Evolutionary conservation across 2,888 invertebrate species (phyloP).

Genomic region (Conistra vaccinii): DNA sequence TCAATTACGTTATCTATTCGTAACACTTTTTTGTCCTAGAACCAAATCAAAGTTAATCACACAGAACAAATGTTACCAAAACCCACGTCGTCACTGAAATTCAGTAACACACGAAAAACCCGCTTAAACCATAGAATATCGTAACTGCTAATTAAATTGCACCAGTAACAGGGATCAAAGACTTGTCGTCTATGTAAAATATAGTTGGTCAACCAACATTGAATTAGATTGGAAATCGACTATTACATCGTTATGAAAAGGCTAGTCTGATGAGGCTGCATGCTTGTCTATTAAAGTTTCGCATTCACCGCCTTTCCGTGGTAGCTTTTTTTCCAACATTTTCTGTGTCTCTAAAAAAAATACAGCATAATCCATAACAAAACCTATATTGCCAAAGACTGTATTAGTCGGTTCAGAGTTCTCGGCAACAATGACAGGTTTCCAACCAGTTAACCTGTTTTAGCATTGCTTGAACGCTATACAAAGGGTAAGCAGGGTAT

Average conservation of each 20-base stretch:
- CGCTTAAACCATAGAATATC: not conserved
- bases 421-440: constrained; percentile 9
- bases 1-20: too few species aligned
- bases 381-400: not conserved
- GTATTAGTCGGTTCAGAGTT: constrained; percentile 4
- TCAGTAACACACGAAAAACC: not conserved
- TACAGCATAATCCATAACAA: not conserved
- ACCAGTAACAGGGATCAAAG: not conserved
- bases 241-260: not conserved
- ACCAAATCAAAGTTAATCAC: not conserved
- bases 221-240: not conserved
- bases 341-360: not conserved
- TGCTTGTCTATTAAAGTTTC: not conserved
- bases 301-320: not conserved
- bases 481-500: constrained; percentile 41
- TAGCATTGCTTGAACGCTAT: constrained; percentile 31
- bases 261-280: not conserved
- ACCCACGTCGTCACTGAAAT: not conserved
- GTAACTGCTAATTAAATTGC: not conserved
- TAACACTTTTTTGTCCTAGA: not conserved
- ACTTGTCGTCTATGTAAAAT: not conserved
- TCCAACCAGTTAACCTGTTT: constrained; percentile 18
- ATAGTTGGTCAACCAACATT: not conserved
- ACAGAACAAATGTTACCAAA: not conserved
- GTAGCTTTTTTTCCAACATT: not conserved